A percentile compares a stretch with the other conserved stretches of the same genome.
phyloP scores from a whole-genome alignment of 2,113 vertebrate genomes.

The Chaenocephalus aceratus region DNA sequence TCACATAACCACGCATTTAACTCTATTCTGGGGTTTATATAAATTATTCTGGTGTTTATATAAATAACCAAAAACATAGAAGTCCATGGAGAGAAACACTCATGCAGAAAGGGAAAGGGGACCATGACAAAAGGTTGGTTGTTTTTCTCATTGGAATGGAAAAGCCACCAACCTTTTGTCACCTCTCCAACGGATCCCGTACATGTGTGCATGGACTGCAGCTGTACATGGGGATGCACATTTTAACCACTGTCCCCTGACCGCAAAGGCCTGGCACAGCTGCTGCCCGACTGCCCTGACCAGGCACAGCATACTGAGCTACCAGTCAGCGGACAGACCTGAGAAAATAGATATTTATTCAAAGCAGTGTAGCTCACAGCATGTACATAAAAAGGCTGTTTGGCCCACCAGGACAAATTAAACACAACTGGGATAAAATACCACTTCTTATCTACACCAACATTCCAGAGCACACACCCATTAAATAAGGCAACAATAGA shows the following conservation, averaged over 20 bases:
- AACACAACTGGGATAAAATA: too few relatives aligned
- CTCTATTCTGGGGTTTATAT: background rate
- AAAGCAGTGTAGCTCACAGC: too few relatives aligned
- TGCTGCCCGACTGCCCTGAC: slow-evolving; percentile 70
- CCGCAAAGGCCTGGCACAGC: slow-evolving; percentile 75
- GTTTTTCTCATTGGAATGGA: slow-evolving; percentile 81
- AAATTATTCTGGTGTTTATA: background rate
- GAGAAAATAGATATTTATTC: too few relatives aligned
- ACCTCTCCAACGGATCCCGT: slow-evolving; percentile 81
- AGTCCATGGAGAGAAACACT: background rate
- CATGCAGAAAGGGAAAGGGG: slow-evolving; percentile 16
- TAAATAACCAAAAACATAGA: background rate
- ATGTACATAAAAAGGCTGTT: too few relatives aligned
- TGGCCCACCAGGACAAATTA: too few relatives aligned
- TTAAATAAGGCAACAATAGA: background rate
- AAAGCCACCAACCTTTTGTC: slow-evolving; percentile 89
- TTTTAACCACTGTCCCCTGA: slow-evolving; percentile 81
- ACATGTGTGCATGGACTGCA: slow-evolving; percentile 69
- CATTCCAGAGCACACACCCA: background rate
- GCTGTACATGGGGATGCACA: slow-evolving; percentile 66
- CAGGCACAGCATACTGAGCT: too few relatives aligned
- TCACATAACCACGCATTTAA: background rate
- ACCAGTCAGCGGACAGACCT: too few relatives aligned
- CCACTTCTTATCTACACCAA: background rate
- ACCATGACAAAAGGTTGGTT: slow-evolving; percentile 86